A percentile compares a stretch with the other conserved stretches of the same genome.
Conservation (phyloP, 2,113 vertebrate species). For the Misgurnus mizolepis region DNA sequence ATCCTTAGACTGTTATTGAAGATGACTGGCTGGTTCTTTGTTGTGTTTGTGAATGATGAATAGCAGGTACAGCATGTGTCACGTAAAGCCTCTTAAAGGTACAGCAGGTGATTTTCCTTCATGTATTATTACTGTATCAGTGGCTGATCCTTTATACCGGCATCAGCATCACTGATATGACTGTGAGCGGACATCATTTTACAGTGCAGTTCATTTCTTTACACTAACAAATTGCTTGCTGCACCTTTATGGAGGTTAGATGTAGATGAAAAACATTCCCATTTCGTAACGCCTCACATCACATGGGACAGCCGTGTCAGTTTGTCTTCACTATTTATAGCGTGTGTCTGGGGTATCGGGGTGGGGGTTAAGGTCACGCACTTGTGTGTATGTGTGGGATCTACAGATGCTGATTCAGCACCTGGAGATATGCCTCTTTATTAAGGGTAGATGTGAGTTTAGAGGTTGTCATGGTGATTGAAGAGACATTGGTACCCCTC, state of each 20-base stretch:
- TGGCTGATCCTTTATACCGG: too few relatives aligned
- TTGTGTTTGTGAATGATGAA: not conserved
- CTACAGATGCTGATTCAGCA: constrained; percentile 2
- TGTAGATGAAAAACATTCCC: not conserved
- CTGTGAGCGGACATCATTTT: too few relatives aligned
- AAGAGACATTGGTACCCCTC: not conserved
- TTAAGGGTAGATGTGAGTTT: not conserved
- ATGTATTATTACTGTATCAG: too few relatives aligned
- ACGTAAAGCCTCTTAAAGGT: too few relatives aligned
- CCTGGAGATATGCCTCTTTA: not conserved
- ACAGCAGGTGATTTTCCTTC: too few relatives aligned
- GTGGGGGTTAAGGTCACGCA: not conserved
- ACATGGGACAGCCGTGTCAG: constrained; percentile 38
- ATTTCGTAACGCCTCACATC: constrained; percentile 27
- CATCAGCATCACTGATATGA: too few relatives aligned
- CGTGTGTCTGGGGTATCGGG: not conserved
- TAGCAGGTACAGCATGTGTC: not conserved
- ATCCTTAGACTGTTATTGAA: not conserved
- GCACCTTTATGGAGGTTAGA: not conserved
- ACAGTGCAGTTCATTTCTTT: too few relatives aligned
- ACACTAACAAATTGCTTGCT: too few relatives aligned
- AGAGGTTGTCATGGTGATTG: constrained; percentile 19
- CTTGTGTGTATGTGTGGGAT: not conserved
- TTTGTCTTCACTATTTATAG: constrained; percentile 37
- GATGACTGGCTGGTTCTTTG: too few relatives aligned